Percentiles rank a stretch among this genome's conserved stretches.
These are phyloP conservation scores for Drosophila novamexicana DNA, from an alignment of 1,140 invertebrate genomes.

Conservation along the genomic window DNA sequence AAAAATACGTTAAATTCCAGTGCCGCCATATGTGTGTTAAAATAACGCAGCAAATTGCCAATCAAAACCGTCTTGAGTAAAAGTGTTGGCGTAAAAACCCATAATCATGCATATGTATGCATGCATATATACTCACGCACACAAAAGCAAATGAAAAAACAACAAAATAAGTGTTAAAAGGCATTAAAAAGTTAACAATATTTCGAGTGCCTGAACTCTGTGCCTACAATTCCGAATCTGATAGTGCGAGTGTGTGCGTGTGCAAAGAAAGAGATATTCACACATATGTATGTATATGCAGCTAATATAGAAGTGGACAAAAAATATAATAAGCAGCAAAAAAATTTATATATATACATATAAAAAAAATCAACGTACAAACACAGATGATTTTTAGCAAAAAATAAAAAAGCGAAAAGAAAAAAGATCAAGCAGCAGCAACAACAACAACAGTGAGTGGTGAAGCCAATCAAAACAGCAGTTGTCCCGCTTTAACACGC, in stretches of 20 bases:
- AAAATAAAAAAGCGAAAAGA: constrained; percentile 69
- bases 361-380: constrained; percentile 75
- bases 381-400: constrained; percentile 82
- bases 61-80: constrained; percentile 74
- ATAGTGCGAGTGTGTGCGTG: constrained; percentile 45
- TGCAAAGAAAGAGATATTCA: constrained; percentile 63
- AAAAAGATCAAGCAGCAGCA: constrained; percentile 75
- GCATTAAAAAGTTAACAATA: constrained; percentile 68
- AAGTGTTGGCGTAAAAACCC: constrained; percentile 69
- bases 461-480: constrained; percentile 80
- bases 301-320: constrained; percentile 71
- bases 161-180: constrained; percentile 63
- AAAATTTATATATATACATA: constrained; percentile 33
- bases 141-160: constrained; percentile 40
- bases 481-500: constrained; percentile 74
- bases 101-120: constrained; percentile 40
- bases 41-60: constrained; percentile 43
- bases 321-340: constrained; percentile 72
- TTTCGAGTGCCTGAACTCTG: constrained; percentile 66
- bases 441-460: constrained; percentile 48
- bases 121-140: constrained; percentile 36
- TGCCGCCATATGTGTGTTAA: constrained; percentile 51
- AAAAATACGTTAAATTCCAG: constrained; percentile 35
- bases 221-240: constrained; percentile 44
- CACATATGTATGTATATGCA: constrained; percentile 67